phyloP scores from a whole-genome alignment of 2,888 invertebrate genomes.

The Tipula helvola region DNA sequence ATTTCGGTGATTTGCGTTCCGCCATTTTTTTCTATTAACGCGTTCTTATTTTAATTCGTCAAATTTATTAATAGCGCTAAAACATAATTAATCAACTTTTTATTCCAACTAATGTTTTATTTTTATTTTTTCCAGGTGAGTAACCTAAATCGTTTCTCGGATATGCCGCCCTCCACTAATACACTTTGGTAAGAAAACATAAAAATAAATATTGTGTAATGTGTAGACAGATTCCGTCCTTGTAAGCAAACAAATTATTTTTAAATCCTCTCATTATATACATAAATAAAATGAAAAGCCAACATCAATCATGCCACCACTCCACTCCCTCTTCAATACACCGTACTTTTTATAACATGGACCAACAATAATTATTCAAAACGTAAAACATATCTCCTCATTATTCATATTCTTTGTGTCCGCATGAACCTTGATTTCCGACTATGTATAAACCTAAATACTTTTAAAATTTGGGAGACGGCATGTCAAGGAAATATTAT shows the following conservation, averaged over 20 bases:
- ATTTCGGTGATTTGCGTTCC: no score
- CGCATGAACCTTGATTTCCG: neutral
- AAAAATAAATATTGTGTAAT: neutral
- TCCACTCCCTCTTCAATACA: neutral
- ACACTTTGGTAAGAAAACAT: neutral
- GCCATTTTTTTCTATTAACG: no score
- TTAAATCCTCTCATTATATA: neutral
- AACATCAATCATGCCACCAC: neutral
- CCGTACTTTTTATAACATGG: neutral
- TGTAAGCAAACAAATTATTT: neutral
- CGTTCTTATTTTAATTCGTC: no score
- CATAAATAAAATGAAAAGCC: neutral
- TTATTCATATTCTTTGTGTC: neutral
- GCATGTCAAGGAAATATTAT: neutral
- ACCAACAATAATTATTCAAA: neutral
- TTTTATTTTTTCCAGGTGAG: neutral
- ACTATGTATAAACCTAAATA: neutral
- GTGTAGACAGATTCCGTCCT: neutral
- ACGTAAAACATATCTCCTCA: neutral
- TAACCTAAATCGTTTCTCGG: neutral
- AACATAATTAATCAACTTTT: no score
- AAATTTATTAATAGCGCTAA: no score
- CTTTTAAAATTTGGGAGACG: neutral
- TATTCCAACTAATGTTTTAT: no score
- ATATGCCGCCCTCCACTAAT: neutral